These are phyloP conservation scores for Sardina pilchardus DNA, from an alignment of 2,113 vertebrate species.

Conservation along the genomic window DNA sequence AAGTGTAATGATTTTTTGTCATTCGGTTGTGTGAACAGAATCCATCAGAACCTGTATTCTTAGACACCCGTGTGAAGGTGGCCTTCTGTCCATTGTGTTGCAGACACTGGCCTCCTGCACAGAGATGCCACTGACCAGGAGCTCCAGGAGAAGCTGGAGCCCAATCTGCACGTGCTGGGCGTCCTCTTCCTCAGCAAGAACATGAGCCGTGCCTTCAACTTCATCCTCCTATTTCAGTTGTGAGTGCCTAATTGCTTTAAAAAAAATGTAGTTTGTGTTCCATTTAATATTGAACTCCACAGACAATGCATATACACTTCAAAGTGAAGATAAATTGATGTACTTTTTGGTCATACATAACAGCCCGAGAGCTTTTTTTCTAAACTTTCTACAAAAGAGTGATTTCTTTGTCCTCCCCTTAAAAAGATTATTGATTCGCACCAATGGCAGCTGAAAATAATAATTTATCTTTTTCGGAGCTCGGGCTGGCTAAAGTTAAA, in stretches of 20 bases:
- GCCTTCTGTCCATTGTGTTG: slow-evolving; percentile 14
- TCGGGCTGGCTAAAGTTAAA: background rate
- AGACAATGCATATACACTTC: background rate
- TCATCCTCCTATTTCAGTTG: slow-evolving; percentile 72
- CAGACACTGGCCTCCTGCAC: slow-evolving; percentile 64
- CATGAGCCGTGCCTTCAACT: slow-evolving; percentile 67
- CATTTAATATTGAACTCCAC: background rate
- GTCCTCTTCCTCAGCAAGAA: slow-evolving; percentile 66
- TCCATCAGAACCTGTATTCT: too few species aligned
- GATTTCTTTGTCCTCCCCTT: background rate
- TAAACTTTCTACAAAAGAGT: background rate
- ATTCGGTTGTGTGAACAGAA: background rate
- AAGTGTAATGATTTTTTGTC: background rate
- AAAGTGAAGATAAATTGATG: background rate
- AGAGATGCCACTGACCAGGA: slow-evolving; percentile 28
- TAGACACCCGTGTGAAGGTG: background rate
- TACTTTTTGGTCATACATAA: background rate
- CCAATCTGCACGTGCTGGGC: slow-evolving; percentile 70
- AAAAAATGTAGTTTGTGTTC: background rate
- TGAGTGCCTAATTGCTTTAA: slow-evolving; percentile 33
- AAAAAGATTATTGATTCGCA: background rate
- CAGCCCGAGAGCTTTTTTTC: background rate
- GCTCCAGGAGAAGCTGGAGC: slow-evolving; percentile 51
- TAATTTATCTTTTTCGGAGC: background rate
- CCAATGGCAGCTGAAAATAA: background rate